Base-by-base conservation (phyloP, 2,888 invertebrate species). In the Archips xylosteana region DNA sequence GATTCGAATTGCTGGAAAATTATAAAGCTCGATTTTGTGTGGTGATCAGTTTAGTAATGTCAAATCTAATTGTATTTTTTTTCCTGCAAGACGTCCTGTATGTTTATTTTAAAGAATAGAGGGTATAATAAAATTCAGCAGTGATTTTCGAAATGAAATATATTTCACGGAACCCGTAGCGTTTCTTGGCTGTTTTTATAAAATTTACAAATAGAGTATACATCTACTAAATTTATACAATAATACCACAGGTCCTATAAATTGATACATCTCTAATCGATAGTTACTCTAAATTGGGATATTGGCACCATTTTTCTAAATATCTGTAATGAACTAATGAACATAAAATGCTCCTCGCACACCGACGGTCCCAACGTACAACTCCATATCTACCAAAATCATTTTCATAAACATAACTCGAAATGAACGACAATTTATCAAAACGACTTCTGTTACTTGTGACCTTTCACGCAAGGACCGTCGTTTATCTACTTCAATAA, bases 131-230 rank as follows among this genome's bases (percentile, higher is more conserved):
- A 88, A 88, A 86, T 79, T 74, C 85, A 76, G 69, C 49, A 67
- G 69, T 81, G 82, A 85, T 89, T 92, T 92, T 92, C 83, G 87
- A 90, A 86, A 90, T 92, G 89, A 89, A 89, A 89, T 94, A 93
- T 94, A 93, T 92, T 94, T 93, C 89, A 88, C 89, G 87, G 92
- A 93, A 94, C 94, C 94, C 94, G 94, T 94, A 94, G 94, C 93
- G 93, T 94, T 94, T 94, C 92, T 92, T 92, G 92, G 92, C 89
- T 91, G 91, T 86, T 89, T 90, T 89, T 91, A 89, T 89, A 92
- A 90, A 91, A 89, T 90, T 87, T 90, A 91, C 89, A 91, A 90
- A 89, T 88, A 87, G 83, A 83, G 84, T 86, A 88, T 86, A 88
- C 87, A 83, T 89, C 87, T 82, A 84, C 84, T 86, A 88, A 86